Evolutionary conservation across 2,113 vertebrate genomes (phyloP).

Genomic region (Dasypus novemcinctus): DNA sequence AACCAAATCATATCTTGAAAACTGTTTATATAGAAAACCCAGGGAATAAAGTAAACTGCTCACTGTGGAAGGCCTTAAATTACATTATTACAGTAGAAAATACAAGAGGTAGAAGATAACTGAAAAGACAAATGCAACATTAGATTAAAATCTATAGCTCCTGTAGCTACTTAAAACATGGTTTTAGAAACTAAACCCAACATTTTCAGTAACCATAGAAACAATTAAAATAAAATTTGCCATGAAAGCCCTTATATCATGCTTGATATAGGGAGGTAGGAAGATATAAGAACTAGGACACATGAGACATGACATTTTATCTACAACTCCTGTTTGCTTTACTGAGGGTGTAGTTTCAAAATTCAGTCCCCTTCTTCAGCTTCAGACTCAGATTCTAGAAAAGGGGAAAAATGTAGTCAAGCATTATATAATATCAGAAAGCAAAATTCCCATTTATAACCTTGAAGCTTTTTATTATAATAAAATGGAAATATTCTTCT

Average conservation of each 20-base stretch:
- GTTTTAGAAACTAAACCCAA: conserved; percentile 84
- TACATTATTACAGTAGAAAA: no score
- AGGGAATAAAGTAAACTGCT: no score
- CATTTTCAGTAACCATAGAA: conserved; percentile 83
- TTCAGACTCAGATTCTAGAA: conserved; percentile 96
- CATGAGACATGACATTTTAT: conserved; percentile 86
- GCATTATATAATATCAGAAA: not conserved
- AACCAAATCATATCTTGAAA: no score
- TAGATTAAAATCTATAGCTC: no score
- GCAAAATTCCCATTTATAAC: not conserved
- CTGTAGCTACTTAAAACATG: no score
- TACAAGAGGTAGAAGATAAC: no score
- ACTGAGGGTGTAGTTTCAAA: conserved; percentile 83
- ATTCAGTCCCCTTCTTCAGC: conserved; percentile 96
- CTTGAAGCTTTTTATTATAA: not conserved
- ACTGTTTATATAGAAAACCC: no score
- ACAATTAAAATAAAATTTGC: conserved; percentile 86
- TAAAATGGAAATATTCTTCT: not conserved
- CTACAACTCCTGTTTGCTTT: conserved; percentile 92
- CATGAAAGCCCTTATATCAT: conserved; percentile 90
- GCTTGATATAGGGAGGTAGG: conserved; percentile 90
- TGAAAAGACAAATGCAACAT: no score
- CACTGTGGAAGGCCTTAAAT: no score
- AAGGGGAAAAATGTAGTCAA: conserved; percentile 76
- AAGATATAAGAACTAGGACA: conserved; percentile 87